Base-by-base conservation (phyloP, 1,140 invertebrate genomes). In the Platorchestia sp. region DNA sequence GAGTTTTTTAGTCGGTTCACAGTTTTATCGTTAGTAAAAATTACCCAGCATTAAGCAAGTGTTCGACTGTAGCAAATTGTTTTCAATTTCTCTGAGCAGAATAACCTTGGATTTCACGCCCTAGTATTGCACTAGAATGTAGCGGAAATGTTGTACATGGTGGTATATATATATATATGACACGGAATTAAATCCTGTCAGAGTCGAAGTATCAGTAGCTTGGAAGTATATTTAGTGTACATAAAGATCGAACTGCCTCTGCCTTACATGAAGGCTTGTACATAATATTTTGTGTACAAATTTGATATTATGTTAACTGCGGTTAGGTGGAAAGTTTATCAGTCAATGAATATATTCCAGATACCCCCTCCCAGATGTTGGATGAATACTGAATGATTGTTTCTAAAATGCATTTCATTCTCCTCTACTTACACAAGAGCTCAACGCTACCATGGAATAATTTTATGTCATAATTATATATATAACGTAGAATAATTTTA, bases 251-350 rank as follows among this genome's bases (percentile, higher is more conserved):
- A 75, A 75, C 27, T 75, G 59, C 59, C 87, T 89, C 87, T 89
- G 87, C 87, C 87, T 89, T 36, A 89, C n/a, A 42, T 44, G 14
- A 89, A 89, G 87, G 87, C 87, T 14, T 89, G 87, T 89, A 89
- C 41, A 89, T 89, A 89, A 42, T 89, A 89, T 89, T 89, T 42
- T 42, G 87, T 44, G 87, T 44, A 44, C 87, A 42, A 89, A 89
- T 89, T 89, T 89, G n/a, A 44, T 89, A 89, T 42, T 89, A 44
- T 75, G 59, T 75, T 89, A 89, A 42, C 87, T 42, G 87, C 41
- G 87, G 27, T 89, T 43, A 86, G 7, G 5, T 42, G 41, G 14
- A 89, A 89, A 89, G 87, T 89, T 89, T 89, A 89, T 89, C 87
- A 89, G 87, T 6, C 87, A 89, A 42, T 89, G 87, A 89, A 42